Conservation (phyloP, 1,140 invertebrate species). For the Armadillidium nasatum region DNA sequence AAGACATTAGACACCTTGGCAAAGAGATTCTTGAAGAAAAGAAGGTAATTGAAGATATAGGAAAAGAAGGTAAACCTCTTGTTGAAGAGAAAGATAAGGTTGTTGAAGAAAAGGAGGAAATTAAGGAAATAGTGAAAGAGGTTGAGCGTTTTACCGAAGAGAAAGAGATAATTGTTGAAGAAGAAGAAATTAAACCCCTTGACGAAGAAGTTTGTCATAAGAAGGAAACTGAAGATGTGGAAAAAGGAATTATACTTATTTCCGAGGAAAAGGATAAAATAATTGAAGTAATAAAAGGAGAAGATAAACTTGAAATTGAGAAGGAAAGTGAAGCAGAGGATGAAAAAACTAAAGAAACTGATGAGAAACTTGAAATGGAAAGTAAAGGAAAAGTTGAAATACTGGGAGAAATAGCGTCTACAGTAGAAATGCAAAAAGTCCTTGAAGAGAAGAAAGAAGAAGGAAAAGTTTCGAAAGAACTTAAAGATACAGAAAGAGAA, state of each 20-base stretch:
- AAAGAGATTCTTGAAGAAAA: neutral
- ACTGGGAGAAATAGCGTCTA: neutral
- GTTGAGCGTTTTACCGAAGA: neutral
- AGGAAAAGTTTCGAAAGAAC: no score
- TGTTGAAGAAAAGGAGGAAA: neutral
- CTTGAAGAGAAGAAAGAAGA: no score
- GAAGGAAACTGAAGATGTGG: neutral
- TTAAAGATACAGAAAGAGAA: neutral
- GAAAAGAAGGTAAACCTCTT: neutral
- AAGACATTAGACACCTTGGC: neutral
- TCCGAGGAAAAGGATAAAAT: constrained; percentile 48
- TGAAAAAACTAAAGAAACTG: neutral
- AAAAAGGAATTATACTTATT: constrained; percentile 35
- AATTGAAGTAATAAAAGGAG: constrained; percentile 48
- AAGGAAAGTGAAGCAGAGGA: neutral
- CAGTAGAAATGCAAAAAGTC: no score
- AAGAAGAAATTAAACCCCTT: neutral
- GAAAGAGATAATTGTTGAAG: neutral
- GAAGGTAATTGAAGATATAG: neutral
- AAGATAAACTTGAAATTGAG: constrained; percentile 34
- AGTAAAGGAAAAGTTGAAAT: no score
- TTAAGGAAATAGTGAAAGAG: constrained; percentile 2
- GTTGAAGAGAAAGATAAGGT: neutral
- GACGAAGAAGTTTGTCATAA: neutral
- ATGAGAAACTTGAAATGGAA: no score